Conservation (phyloP, 2,113 vertebrate species). For the Chrysochloris asiatica region DNA sequence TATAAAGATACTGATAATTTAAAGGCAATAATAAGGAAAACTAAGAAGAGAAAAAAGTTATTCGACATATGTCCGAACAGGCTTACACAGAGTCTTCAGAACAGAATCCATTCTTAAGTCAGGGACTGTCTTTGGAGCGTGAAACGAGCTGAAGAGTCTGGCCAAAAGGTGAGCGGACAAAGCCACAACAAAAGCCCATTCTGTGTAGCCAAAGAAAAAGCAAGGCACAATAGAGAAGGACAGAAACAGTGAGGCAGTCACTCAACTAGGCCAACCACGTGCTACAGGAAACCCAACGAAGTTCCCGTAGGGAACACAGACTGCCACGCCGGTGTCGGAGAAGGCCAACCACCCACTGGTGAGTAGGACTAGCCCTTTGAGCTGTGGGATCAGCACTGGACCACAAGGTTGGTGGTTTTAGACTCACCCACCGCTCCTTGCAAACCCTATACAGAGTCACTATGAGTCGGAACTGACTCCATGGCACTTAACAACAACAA, state of each 20-base stretch:
- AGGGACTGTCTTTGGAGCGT: background rate
- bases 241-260: background rate
- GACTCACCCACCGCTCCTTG: no score
- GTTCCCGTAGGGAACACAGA: background rate
- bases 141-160: background rate
- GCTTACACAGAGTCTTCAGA: background rate
- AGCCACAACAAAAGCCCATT: background rate
- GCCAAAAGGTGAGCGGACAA: background rate
- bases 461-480: no score
- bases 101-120: background rate
- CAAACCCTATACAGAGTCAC: no score
- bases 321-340: background rate
- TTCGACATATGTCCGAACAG: background rate
- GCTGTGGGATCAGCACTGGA: no score
- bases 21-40: background rate
- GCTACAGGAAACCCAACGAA: background rate
- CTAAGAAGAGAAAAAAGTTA: background rate
- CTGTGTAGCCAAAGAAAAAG: background rate
- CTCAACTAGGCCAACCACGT: background rate
- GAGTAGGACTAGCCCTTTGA: no score
- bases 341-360: no score
- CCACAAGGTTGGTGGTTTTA: no score
- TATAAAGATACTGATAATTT: background rate
- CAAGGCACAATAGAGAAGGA: background rate
- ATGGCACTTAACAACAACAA: no score